A percentile compares a stretch with the other conserved stretches of the same genome.
These are phyloP conservation scores for Enteromius paludinosus DNA, from an alignment of 2,797 vertebrate species.

Conservation along the genomic window DNA sequence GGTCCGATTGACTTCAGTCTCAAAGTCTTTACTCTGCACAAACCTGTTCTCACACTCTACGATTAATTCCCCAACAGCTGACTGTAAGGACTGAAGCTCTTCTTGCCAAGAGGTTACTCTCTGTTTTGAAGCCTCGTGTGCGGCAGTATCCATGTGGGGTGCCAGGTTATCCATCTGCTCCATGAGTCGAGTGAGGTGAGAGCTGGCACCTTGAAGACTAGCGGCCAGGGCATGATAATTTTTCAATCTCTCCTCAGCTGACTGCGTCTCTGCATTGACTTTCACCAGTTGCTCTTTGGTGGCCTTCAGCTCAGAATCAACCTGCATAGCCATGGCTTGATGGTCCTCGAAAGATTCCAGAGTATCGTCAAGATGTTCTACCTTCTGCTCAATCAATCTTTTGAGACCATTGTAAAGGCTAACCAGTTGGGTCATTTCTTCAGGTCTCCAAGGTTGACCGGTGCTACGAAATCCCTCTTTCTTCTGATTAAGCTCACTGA, in stretches of 20 bases:
- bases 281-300: conserved; percentile 79
- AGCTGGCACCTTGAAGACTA: conserved; percentile 87
- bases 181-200: conserved; percentile 85
- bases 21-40: conserved; percentile 94
- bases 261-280: conserved; percentile 91
- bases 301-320: conserved; percentile 80
- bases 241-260: conserved; percentile 92
- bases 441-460: conserved; percentile 88
- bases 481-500: conserved; percentile 91
- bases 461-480: conserved; percentile 90
- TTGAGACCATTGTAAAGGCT: conserved; percentile 82
- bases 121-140: conserved; percentile 80
- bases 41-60: conserved; percentile 93
- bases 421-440: conserved; percentile 86
- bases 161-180: conserved; percentile 89
- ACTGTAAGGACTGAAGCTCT: conserved; percentile 85
- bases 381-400: conserved; percentile 81
- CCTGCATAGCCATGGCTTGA: conserved; percentile 75
- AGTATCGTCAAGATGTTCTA: conserved; percentile 79
- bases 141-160: conserved; percentile 83
- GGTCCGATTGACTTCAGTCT: conserved; percentile 89
- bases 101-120: conserved; percentile 90
- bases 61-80: conserved; percentile 82
- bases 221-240: conserved; percentile 89
- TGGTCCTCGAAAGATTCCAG: conserved; percentile 80